These are phyloP conservation scores for Syrphus vitripennis DNA, from an alignment of 2,888 invertebrate genomes.

Conservation along the genomic window DNA sequence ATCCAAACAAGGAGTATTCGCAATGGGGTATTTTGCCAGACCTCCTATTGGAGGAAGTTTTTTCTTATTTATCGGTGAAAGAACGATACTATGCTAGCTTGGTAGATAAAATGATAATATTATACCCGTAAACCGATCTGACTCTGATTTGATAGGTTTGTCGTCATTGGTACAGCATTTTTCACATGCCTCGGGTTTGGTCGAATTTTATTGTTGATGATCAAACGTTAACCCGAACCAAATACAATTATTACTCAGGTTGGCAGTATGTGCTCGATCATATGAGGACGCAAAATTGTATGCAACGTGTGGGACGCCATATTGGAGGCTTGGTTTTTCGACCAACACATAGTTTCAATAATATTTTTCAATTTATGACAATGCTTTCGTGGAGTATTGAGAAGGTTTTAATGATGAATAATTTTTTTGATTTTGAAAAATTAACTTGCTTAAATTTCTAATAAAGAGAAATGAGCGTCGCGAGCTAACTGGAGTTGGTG, in stretches of 20 bases:
- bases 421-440: background rate
- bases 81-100: conserved; percentile 89
- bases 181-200: conserved; percentile 89
- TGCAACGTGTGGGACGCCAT: conserved; percentile 86
- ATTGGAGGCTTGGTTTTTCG: conserved; percentile 86
- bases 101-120: conserved; percentile 82
- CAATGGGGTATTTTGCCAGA: conserved; percentile 87
- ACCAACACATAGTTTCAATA: conserved; percentile 90
- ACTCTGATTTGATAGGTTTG: conserved; percentile 77
- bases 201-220: conserved; percentile 87
- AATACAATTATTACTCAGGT: conserved; percentile 91
- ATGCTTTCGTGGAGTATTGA: conserved; percentile 89
- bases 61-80: conserved; percentile 85
- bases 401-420: conserved; percentile 77
- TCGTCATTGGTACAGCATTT: conserved; percentile 85
- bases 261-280: conserved; percentile 90
- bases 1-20: conserved; percentile 81
- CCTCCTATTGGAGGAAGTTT: conserved; percentile 88
- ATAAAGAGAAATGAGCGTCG: conserved; percentile 72
- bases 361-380: conserved; percentile 92
- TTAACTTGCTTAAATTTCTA: background rate
- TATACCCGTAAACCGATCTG: too few species aligned
- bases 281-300: conserved; percentile 86
- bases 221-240: conserved; percentile 87
- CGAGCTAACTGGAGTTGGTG: conserved; percentile 82